Evolutionary conservation across 2,797 vertebrate genomes (phyloP).

Genomic region (Gobionotothen gibberifrons): DNA sequence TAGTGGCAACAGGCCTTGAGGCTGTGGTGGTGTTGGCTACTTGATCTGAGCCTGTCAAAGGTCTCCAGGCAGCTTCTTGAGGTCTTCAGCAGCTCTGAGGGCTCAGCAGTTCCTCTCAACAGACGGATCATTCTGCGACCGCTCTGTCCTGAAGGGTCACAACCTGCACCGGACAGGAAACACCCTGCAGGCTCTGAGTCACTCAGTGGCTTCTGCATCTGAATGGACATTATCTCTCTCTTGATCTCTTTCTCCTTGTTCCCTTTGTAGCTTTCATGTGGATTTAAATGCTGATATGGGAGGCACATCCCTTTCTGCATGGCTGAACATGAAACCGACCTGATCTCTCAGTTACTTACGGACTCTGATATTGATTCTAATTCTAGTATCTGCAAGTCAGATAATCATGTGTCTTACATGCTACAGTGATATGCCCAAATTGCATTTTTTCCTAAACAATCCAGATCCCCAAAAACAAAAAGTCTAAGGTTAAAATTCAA

Average conservation of each 20-base stretch:
- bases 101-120: conserved; percentile 64
- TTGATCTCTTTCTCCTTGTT: conserved; percentile 19
- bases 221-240: conserved; percentile 15
- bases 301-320: neutral
- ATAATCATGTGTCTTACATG: neutral
- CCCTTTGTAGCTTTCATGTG: conserved; percentile 10
- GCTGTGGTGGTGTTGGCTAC: conserved; percentile 28
- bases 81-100: conserved; percentile 45
- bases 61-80: conserved; percentile 55
- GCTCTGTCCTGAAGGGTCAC: conserved; percentile 64
- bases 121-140: conserved; percentile 64
- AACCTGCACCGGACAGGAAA: conserved; percentile 59
- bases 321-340: neutral
- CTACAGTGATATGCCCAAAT: too few relatives aligned
- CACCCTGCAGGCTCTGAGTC: conserved; percentile 49
- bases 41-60: conserved; percentile 70
- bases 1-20: conserved; percentile 33
- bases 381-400: neutral
- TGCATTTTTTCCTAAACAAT: neutral
- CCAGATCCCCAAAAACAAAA: neutral
- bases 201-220: conserved; percentile 30
- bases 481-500: neutral
- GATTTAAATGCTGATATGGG: conserved; percentile 8
- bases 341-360: neutral
- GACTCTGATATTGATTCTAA: neutral